Evolutionary conservation across 2,888 invertebrate species (phyloP).

Genomic region (Uropetala carovei): DNA sequence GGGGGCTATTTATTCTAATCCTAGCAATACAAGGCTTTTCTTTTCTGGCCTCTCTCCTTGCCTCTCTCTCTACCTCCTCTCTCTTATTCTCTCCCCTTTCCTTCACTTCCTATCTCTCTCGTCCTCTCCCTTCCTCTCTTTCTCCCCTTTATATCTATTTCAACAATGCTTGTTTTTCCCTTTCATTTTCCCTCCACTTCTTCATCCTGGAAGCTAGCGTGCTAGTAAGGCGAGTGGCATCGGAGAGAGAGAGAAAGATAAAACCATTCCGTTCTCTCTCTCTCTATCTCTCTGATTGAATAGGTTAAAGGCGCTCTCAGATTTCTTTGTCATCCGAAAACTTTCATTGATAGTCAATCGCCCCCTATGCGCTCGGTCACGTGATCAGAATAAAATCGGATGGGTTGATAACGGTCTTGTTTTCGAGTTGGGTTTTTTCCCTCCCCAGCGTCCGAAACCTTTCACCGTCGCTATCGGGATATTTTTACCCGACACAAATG

Average conservation of each 20-base stretch:
- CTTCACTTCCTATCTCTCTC: not conserved
- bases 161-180: not conserved
- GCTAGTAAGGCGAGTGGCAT: not conserved
- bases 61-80: no score
- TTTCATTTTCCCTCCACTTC: not conserved
- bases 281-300: not conserved
- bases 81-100: not conserved
- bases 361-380: not conserved
- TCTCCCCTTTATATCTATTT: no score
- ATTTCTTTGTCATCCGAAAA: not conserved
- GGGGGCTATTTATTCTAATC: not conserved
- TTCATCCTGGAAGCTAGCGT: not conserved
- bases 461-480: not conserved
- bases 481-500: no score
- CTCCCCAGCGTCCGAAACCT: not conserved
- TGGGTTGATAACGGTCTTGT: not conserved
- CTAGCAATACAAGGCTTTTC: not conserved
- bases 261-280: not conserved
- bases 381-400: not conserved
- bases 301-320: not conserved
- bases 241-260: not conserved
- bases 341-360: not conserved
- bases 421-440: not conserved
- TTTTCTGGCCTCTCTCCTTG: no score
- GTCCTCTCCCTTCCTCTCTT: not conserved